Percentiles rank a stretch among this genome's conserved stretches.
Evolutionary conservation across 2,888 invertebrate species (phyloP).

Genomic region (Platynereis dumerilii): DNA sequence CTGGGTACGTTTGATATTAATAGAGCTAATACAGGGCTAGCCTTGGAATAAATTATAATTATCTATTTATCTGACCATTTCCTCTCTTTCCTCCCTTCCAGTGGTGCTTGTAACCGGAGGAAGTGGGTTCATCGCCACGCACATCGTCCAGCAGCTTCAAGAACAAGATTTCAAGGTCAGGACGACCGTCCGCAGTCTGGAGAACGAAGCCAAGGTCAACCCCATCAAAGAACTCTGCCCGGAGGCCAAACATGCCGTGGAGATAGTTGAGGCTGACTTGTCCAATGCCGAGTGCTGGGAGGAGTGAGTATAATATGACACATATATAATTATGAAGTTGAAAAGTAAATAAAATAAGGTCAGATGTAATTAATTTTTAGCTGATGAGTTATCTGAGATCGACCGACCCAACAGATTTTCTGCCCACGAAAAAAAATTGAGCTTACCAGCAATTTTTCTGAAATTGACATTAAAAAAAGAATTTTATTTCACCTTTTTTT

Average conservation of each 20-base stretch:
- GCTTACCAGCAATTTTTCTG: not conserved
- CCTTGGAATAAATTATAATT: no score
- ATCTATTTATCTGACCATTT: no score
- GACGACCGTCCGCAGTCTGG: slow-evolving; percentile 11
- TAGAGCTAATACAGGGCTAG: no score
- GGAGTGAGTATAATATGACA: slow-evolving; percentile 62
- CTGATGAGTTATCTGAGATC: no score
- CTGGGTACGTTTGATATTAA: no score
- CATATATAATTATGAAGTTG: no score
- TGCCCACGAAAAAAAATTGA: no score
- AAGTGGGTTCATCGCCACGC: slow-evolving; percentile 66
- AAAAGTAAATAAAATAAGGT: no score
- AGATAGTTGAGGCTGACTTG: slow-evolving; percentile 21
- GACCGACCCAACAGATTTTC: not conserved
- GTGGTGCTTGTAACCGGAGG: slow-evolving; percentile 67
- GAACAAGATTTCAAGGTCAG: slow-evolving; percentile 42
- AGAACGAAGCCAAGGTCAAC: slow-evolving; percentile 44
- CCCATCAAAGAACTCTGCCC: slow-evolving; percentile 57
- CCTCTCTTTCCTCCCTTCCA: slow-evolving; percentile 1
- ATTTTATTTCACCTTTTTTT: no score
- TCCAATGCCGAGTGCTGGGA: slow-evolving; percentile 21
- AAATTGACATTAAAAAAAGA: no score
- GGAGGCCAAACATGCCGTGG: slow-evolving; percentile 46
- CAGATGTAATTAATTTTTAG: no score
- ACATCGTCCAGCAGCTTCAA: slow-evolving; percentile 65